A percentile compares a stretch with the other conserved stretches of the same genome.
Conservation (phyloP, 2,888 invertebrate genomes). For the Eumerus sabulonum region DNA sequence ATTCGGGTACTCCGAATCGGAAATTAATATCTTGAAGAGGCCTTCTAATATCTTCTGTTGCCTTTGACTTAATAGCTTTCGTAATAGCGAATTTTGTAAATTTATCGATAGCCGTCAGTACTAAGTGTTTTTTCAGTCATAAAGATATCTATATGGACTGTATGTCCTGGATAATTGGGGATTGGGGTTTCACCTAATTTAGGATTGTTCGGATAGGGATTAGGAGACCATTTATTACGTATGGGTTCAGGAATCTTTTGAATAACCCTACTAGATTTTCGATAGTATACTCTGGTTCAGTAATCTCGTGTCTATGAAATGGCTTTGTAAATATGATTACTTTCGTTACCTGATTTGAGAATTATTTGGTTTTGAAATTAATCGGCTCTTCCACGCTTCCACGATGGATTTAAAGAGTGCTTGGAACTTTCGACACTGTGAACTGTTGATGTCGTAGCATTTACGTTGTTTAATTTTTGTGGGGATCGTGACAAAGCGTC, state of each 20-base stretch:
- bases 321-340: not conserved
- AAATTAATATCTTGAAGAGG: constrained; percentile 6
- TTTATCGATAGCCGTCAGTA: constrained; percentile 7
- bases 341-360: not conserved
- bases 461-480: not conserved
- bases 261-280: constrained; percentile 4
- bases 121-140: not conserved
- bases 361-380: not conserved
- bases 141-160: constrained; percentile 8
- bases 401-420: not conserved
- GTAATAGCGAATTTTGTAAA: constrained; percentile 9
- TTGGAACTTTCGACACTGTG: constrained; percentile 7
- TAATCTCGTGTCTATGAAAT: constrained; percentile 2
- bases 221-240: not conserved
- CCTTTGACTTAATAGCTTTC: not conserved
- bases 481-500: constrained; percentile 22
- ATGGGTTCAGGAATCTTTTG: constrained; percentile 3
- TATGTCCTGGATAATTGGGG: constrained; percentile 11
- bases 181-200: constrained; percentile 1
- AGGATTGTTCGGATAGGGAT: not conserved
- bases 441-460: not conserved
- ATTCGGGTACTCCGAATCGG: not conserved
- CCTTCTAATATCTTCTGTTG: constrained; percentile 6
- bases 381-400: constrained; percentile 5
- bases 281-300: not conserved